A percentile compares a stretch with the other conserved stretches of the same genome.
Conservation (phyloP, 2,113 vertebrate genomes). For the Psittacula cyanocephala region DNA sequence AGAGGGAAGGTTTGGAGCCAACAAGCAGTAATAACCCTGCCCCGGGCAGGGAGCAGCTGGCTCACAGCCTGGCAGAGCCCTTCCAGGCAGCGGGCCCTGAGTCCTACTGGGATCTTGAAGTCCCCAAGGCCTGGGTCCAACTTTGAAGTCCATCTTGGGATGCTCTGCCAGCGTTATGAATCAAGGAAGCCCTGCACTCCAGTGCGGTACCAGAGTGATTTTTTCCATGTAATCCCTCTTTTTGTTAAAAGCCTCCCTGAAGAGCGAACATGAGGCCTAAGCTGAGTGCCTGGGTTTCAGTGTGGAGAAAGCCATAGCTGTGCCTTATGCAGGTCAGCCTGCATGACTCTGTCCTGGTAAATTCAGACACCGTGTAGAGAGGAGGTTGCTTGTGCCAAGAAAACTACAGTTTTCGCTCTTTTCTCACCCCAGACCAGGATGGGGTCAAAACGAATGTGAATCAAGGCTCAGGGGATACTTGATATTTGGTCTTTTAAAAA, state of each 20-base stretch:
- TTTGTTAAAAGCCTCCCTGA: background rate
- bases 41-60: background rate
- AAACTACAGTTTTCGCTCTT: background rate
- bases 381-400: background rate
- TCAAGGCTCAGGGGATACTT: background rate
- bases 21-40: background rate
- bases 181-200: background rate
- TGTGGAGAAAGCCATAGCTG: background rate
- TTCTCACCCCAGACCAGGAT: background rate
- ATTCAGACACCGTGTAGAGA: background rate
- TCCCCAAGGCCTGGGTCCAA: background rate
- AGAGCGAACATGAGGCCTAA: fast-evolving
- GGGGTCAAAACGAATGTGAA: background rate
- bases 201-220: background rate
- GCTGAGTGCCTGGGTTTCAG: background rate
- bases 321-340: background rate
- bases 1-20: background rate
- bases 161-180: background rate
- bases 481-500: background rate
- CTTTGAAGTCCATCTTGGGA: background rate
- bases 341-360: background rate
- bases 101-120: background rate
- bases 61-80: background rate
- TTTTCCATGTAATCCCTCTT: background rate
- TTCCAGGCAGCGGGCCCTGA: background rate